Evolutionary conservation across 2,888 invertebrate species (phyloP).

Genomic region (Phania funesta): DNA sequence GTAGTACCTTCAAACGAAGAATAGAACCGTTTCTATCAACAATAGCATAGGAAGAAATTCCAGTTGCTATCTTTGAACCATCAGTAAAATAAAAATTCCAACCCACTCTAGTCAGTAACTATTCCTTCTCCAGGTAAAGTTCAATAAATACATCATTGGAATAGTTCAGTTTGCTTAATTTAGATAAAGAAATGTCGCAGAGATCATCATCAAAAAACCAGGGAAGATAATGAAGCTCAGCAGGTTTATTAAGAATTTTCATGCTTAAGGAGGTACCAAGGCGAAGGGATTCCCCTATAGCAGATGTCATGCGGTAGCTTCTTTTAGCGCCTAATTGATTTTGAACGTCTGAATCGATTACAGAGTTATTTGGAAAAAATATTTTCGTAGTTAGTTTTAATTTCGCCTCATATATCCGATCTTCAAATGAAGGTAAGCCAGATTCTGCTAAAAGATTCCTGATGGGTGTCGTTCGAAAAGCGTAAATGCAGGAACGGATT

Average conservation of each 20-base stretch:
- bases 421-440: not conserved
- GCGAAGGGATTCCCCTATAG: not conserved
- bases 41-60: not conserved
- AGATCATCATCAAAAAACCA: too few relatives aligned
- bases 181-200: too few relatives aligned
- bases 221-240: too few relatives aligned
- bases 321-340: not conserved
- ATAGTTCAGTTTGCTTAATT: not conserved
- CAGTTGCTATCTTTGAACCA: not conserved
- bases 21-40: not conserved
- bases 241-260: too few relatives aligned
- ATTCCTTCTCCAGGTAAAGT: not conserved
- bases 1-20: not conserved
- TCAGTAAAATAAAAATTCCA: conserved; percentile 26
- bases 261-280: too few relatives aligned
- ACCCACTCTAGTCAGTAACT: not conserved
- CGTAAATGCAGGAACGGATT: not conserved
- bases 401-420: not conserved
- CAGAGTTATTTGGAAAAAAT: conserved; percentile 1
- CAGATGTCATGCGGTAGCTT: not conserved
- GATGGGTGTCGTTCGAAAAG: not conserved
- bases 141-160: conserved; percentile 1
- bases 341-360: conserved; percentile 2
- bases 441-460: too few relatives aligned
- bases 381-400: not conserved